These are phyloP conservation scores for Cephus rjabovi DNA, from an alignment of 2,888 invertebrate genomes.

Conservation along the genomic window DNA sequence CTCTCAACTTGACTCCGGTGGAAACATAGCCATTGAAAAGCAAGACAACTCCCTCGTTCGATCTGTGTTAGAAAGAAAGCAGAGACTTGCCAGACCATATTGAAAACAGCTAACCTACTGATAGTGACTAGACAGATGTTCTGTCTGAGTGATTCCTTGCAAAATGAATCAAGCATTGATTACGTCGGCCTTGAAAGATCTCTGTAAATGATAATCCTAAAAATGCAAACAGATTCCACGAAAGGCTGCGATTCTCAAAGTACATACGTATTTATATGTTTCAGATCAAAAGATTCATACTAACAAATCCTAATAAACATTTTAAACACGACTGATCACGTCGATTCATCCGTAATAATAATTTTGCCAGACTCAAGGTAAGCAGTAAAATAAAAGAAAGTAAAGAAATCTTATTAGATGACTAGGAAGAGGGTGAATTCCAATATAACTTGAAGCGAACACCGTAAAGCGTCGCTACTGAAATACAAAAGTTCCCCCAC, in stretches of 20 bases:
- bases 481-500: neutral
- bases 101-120: neutral
- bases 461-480: slow-evolving; percentile 23
- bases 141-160: neutral
- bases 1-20: neutral
- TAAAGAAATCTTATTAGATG: neutral
- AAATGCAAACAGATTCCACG: neutral
- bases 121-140: neutral
- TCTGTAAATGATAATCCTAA: neutral
- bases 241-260: neutral
- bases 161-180: neutral
- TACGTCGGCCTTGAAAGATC: neutral
- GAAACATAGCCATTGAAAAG: neutral
- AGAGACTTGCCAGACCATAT: neutral
- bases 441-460: slow-evolving; percentile 24
- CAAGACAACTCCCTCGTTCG: neutral
- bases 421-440: slow-evolving; percentile 25
- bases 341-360: neutral
- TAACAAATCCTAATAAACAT: neutral
- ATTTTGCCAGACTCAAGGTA: neutral
- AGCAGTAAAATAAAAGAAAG: slow-evolving; percentile 2
- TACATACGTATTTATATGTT: neutral
- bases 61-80: neutral
- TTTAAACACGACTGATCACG: neutral
- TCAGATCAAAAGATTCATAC: neutral